A percentile compares a stretch with the other conserved stretches of the same genome.
phyloP scores from a whole-genome alignment of 1,140 invertebrate species.

The Cydia amplana region DNA sequence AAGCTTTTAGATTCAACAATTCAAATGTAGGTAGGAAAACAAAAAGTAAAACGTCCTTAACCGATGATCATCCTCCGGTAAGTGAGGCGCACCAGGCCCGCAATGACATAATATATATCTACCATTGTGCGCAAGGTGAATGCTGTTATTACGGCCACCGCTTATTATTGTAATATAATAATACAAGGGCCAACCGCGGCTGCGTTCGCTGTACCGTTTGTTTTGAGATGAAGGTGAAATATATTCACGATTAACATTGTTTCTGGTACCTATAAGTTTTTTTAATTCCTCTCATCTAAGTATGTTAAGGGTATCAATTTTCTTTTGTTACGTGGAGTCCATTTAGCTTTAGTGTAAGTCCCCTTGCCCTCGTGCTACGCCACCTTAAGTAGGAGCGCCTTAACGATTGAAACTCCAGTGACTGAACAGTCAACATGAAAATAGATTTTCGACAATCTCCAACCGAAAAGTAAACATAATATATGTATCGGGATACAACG shows the following conservation, averaged over 20 bases:
- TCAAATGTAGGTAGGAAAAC: no score
- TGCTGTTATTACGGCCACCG: conserved; percentile 52
- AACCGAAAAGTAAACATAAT: no score
- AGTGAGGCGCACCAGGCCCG: conserved; percentile 8
- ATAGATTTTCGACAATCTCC: no score
- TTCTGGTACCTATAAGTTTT: not conserved
- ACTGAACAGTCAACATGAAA: no score
- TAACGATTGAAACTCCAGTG: no score
- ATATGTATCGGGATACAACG: no score
- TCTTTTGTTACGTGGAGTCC: not conserved
- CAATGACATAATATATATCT: conserved; percentile 61
- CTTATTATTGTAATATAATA: conserved; percentile 60
- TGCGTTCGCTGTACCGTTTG: conserved; percentile 25
- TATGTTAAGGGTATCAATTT: not conserved
- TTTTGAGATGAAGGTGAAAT: conserved; percentile 9
- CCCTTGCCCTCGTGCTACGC: no score
- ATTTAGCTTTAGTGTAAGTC: no score
- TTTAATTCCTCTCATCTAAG: not conserved
- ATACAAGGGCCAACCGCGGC: conserved; percentile 42
- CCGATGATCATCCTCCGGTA: conserved; percentile 2
- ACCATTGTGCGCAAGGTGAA: conserved; percentile 57
- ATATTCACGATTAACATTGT: not conserved
- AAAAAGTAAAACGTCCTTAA: not conserved
- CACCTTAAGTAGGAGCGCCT: no score
- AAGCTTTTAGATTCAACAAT: no score